phyloP scores from a whole-genome alignment of 2,797 vertebrate species.

The Onychomys leucogaster region DNA sequence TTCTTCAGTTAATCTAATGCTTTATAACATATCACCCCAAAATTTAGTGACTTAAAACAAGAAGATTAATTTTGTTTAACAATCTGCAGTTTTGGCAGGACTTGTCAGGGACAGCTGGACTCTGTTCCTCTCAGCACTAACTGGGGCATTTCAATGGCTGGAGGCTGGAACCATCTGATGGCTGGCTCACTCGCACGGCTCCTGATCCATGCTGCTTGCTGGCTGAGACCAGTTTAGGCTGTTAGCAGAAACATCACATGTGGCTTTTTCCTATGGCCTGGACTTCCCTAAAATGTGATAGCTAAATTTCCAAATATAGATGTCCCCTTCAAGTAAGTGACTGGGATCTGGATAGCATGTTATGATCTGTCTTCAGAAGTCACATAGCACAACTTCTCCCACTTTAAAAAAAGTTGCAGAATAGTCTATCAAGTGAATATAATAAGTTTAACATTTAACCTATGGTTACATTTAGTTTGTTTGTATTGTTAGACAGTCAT shows the following conservation, averaged over 20 bases:
- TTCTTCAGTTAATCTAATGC: conserved; percentile 45
- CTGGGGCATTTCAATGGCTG: conserved; percentile 54
- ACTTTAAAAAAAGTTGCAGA: conserved; percentile 53
- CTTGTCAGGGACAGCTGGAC: conserved; percentile 41
- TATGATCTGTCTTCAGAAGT: conserved; percentile 41
- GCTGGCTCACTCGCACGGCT: conserved; percentile 38
- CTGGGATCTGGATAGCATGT: conserved; percentile 1
- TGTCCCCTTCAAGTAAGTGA: conserved; percentile 32
- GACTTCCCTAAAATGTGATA: conserved; percentile 51
- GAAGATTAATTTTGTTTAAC: conserved; percentile 67
- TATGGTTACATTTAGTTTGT: conserved; percentile 38
- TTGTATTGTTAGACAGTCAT: conserved; percentile 33
- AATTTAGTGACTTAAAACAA: conserved; percentile 60
- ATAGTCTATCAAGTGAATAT: conserved; percentile 50
- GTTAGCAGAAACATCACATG: conserved; percentile 14
- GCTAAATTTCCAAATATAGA: conserved; percentile 45
- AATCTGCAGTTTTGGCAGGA: conserved; percentile 52
- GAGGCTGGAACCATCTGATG: conserved; percentile 3
- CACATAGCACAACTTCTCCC: not conserved
- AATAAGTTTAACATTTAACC: conserved; percentile 44
- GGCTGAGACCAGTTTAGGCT: conserved; percentile 29
- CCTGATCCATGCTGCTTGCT: conserved; percentile 51
- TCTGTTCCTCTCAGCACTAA: conserved; percentile 52
- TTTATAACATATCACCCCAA: conserved; percentile 50
- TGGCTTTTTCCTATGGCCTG: conserved; percentile 39